Evolutionary conservation across 2,888 invertebrate species (phyloP), one percentile per base, ranked within the genome.

Genomic region (Drosophila fungiperda): DNA sequence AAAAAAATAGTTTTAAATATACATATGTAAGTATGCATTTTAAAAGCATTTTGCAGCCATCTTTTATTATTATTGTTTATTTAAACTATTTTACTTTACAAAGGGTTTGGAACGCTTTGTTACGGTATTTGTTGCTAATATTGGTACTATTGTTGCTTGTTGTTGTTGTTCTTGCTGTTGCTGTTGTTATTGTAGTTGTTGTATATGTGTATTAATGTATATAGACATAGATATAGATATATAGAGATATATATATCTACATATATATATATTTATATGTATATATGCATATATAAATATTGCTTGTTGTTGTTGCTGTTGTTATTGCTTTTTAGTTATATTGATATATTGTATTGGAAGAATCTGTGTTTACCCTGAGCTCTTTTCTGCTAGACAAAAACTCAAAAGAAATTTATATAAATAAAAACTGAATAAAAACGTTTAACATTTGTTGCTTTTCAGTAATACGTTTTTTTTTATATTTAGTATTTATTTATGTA

Each of bases 301-400:
- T 80, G 76, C 75, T 80, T 83, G 77, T 78, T 76, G 81, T 76
- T 82, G 42, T 33, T 50, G 33, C 59, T 76, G 42, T 65, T 78
- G 23, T 76, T 71, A 63, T 82, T 70, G 55, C 68, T 71, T 61
- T 80, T 85, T 86, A 77, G 76, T 83, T 72, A 76, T 49, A 45
- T 45, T 45, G 45, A 23, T 45, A 49, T 82, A 76, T 90, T 91
- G 81, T 90, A 89, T 89, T 93, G 93, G 93, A 93, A 93, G 93
- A 93, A 92, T 93, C 93, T 92, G 93, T 93, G 92, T 92, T 90
- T 92, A 92, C 93, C 93, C 93, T 93, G 93, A 93, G 93, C 93
- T 91, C 90, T 92, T 93, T 84, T 86, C 87, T 89, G 85, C 85
- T 85, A 80, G 88, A 84, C 76, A 63, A 78, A 48, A 54, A 76